These are phyloP conservation scores for Gymnocheta viridis DNA, from an alignment of 2,888 invertebrate genomes.

Conservation along the genomic window DNA sequence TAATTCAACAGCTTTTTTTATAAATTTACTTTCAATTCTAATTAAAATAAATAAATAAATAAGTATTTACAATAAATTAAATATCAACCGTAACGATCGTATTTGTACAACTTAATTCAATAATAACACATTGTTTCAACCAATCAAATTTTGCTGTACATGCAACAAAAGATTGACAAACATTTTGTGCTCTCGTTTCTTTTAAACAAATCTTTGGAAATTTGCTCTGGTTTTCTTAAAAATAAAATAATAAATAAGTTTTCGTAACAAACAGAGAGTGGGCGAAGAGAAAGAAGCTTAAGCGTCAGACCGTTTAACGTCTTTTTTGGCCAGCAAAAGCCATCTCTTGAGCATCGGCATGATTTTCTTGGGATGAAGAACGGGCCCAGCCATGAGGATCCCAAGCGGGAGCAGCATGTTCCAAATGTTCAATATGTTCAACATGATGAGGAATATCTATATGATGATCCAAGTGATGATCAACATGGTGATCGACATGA, in stretches of 20 bases:
- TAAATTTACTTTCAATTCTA: conserved; percentile 44
- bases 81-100: conserved; percentile 45
- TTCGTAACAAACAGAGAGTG: conserved; percentile 57
- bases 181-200: conserved; percentile 1
- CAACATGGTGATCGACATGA: conserved; percentile 81
- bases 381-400: conserved; percentile 85
- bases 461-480: conserved; percentile 83
- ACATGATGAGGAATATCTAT: conserved; percentile 81
- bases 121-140: conserved; percentile 20
- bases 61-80: conserved; percentile 65
- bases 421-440: conserved; percentile 84
- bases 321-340: conserved; percentile 79
- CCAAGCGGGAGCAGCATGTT: conserved; percentile 82
- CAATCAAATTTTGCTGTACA: neutral
- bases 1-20: conserved; percentile 1
- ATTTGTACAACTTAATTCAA: conserved; percentile 55
- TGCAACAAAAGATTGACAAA: neutral
- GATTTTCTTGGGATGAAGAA: conserved; percentile 82
- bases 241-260: conserved; percentile 67
- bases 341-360: conserved; percentile 79
- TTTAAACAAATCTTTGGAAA: conserved; percentile 74
- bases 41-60: conserved; percentile 60
- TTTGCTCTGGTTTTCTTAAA: conserved; percentile 66
- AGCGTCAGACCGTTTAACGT: conserved; percentile 71
- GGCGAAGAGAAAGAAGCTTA: neutral